Conservation (phyloP, 1,140 invertebrate genomes). For the Phocides pigmalion region DNA sequence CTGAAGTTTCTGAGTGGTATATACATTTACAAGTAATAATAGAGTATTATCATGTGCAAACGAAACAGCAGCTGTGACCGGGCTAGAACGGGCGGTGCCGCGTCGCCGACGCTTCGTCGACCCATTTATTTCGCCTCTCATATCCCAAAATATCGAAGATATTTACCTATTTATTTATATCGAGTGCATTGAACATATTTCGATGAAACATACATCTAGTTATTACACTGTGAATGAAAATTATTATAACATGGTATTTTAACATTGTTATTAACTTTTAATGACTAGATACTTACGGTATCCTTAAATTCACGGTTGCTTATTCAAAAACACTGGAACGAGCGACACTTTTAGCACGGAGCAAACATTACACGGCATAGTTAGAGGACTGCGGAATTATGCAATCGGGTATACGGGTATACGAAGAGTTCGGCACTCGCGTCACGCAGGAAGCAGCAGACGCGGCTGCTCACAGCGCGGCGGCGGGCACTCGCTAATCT, state of each 20-base stretch:
- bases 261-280: not conserved
- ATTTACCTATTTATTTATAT: slow-evolving; percentile 50
- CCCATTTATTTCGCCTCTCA: slow-evolving; percentile 75
- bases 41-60: slow-evolving; percentile 54
- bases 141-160: slow-evolving; percentile 80
- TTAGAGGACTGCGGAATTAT: slow-evolving; percentile 41
- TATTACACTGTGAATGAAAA: not conserved
- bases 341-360: slow-evolving; percentile 31
- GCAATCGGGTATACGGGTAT: slow-evolving; percentile 41
- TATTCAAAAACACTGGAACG: slow-evolving; percentile 24
- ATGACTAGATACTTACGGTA: slow-evolving; percentile 12
- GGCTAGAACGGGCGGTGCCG: slow-evolving; percentile 75
- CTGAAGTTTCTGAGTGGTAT: slow-evolving; percentile 8
- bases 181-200: slow-evolving; percentile 2
- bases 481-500: slow-evolving; percentile 58
- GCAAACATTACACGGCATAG: slow-evolving; percentile 25
- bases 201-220: not conserved
- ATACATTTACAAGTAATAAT: slow-evolving; percentile 38
- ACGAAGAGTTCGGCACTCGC: slow-evolving; percentile 56
- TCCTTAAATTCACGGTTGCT: slow-evolving; percentile 2
- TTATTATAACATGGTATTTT: not conserved
- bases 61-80: slow-evolving; percentile 71
- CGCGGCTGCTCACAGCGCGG: slow-evolving; percentile 17
- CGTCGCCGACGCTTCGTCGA: slow-evolving; percentile 65
- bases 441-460: slow-evolving; percentile 29